A percentile compares a stretch with the other conserved stretches of the same genome.
Evolutionary conservation across 2,797 vertebrate species (phyloP).

Genomic region (Nannoperca obscura): DNA sequence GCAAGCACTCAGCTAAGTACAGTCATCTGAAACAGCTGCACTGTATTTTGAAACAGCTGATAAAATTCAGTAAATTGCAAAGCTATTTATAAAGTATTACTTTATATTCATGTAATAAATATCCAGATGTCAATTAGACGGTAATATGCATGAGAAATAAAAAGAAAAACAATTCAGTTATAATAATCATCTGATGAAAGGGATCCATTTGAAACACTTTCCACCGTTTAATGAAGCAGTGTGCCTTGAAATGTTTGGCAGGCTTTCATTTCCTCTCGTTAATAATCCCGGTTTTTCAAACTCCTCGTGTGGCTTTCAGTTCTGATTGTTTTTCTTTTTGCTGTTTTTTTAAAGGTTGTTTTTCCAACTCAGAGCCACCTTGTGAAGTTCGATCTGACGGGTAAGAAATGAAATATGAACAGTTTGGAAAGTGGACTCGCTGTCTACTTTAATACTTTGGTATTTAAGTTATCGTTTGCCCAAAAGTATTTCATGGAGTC

Average conservation of each 20-base stretch:
- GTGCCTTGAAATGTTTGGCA: not conserved
- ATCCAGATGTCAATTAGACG: too few species aligned
- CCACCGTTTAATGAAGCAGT: not conserved
- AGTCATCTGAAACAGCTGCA: too few species aligned
- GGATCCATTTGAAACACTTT: too few species aligned
- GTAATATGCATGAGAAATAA: too few species aligned
- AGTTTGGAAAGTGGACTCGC: too few species aligned
- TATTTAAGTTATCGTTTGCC: not conserved
- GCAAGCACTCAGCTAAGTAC: too few species aligned
- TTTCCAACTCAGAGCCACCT: not conserved
- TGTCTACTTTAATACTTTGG: not conserved
- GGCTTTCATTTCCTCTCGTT: not conserved
- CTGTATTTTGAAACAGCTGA: too few species aligned
- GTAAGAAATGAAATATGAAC: conserved; percentile 8
- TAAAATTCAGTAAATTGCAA: too few species aligned
- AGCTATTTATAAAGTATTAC: too few species aligned
- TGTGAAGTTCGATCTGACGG: not conserved
- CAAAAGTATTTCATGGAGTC: not conserved
- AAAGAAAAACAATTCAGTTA: too few species aligned
- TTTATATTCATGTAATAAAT: too few species aligned
- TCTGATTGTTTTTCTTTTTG: not conserved
- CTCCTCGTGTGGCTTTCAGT: not conserved
- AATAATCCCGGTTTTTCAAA: conserved; percentile 2
- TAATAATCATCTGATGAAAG: too few species aligned
- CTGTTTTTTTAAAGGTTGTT: not conserved